A percentile compares a stretch with the other conserved stretches of the same genome.
phyloP scores from a whole-genome alignment of 53 echinoderm and acorn worm genomes.

The Hippasteria phrygiana region DNA sequence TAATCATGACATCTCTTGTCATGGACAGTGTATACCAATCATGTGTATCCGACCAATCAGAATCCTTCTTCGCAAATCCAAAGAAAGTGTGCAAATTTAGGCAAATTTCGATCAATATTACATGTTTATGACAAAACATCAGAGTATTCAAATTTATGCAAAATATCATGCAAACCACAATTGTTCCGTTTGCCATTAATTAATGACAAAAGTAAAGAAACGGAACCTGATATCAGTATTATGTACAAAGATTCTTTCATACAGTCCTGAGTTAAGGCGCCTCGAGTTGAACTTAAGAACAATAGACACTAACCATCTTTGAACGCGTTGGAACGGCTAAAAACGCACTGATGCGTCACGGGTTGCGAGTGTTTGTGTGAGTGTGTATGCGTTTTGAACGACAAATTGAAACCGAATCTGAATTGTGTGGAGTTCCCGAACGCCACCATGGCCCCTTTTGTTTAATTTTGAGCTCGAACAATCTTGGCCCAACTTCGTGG shows the following conservation, averaged over 20 bases:
- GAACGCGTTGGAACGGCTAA: not conserved
- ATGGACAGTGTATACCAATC: too few relatives aligned
- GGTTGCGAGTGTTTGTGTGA: too few relatives aligned
- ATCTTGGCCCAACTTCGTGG: too few relatives aligned
- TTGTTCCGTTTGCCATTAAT: not conserved
- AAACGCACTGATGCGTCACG: too few relatives aligned
- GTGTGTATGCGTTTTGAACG: too few relatives aligned
- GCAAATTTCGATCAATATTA: not conserved
- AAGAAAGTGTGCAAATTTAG: not conserved
- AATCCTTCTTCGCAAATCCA: not conserved
- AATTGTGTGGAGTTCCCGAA: too few relatives aligned
- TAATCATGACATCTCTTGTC: too few relatives aligned
- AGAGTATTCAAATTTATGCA: slow-evolving; percentile 8
- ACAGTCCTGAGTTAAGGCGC: slow-evolving; percentile 50
- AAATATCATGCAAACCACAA: slow-evolving; percentile 20
- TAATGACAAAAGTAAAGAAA: not conserved
- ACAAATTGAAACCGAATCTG: too few relatives aligned
- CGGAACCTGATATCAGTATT: not conserved
- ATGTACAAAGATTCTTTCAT: slow-evolving; percentile 44
- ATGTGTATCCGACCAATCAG: not conserved
- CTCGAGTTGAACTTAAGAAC: not conserved
- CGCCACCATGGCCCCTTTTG: too few relatives aligned
- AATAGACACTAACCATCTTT: not conserved
- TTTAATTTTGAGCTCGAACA: too few relatives aligned
- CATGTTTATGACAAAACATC: not conserved